Conservation (phyloP, 2,888 invertebrate genomes). For the Portevinia maculata region DNA sequence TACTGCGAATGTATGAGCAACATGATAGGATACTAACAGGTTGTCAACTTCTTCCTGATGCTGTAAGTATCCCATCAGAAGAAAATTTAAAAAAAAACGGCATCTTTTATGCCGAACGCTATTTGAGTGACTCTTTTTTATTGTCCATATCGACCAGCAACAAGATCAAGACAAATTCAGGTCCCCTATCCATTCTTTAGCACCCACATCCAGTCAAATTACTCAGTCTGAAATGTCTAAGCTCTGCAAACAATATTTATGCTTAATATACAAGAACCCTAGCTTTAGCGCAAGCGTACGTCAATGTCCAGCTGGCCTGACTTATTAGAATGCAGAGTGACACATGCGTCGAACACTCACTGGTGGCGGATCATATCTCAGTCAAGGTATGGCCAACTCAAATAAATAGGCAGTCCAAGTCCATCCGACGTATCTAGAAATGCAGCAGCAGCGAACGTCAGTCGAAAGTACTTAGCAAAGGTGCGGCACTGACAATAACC, state of each 20-base stretch:
- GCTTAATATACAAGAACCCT: constrained; percentile 4
- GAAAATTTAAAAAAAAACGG: too few relatives aligned
- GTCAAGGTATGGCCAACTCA: constrained; percentile 19
- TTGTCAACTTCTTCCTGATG: too few relatives aligned
- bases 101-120: too few relatives aligned
- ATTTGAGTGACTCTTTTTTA: neutral
- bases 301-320: constrained; percentile 32
- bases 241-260: neutral
- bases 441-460: constrained; percentile 17
- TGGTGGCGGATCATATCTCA: constrained; percentile 26
- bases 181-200: constrained; percentile 11
- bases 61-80: too few relatives aligned
- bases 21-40: too few relatives aligned
- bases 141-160: neutral
- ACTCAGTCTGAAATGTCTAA: neutral
- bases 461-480: constrained; percentile 49
- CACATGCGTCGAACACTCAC: constrained; percentile 53
- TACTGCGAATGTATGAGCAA: too few relatives aligned
- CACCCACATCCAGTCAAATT: constrained; percentile 31
- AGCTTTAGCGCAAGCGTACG: neutral
- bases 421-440: constrained; percentile 4
- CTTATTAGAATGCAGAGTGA: constrained; percentile 49
- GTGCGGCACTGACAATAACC: constrained; percentile 49
- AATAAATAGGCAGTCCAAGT: neutral
- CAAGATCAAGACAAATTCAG: constrained; percentile 1